phyloP scores from a whole-genome alignment of 2,797 vertebrate genomes.

The Thaleichthys pacificus region DNA sequence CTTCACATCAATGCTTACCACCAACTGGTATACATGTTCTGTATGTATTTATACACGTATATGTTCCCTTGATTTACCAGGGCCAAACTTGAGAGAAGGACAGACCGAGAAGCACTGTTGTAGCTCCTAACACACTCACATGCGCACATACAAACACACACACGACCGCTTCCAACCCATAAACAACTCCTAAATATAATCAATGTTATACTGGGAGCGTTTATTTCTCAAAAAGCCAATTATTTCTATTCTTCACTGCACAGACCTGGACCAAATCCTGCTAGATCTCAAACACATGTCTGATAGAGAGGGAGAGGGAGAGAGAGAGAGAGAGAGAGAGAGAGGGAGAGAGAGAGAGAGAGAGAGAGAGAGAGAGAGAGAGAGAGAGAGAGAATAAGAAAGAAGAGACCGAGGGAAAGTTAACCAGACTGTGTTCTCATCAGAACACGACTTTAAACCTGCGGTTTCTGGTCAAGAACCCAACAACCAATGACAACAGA shows the following conservation, averaged over 20 bases:
- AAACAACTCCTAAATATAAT: constrained; percentile 46
- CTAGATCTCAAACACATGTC: constrained; percentile 57
- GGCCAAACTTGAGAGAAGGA: too few relatives aligned
- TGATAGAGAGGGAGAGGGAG: constrained; percentile 3
- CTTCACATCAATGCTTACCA: background rate
- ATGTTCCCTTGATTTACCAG: too few relatives aligned
- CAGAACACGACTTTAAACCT: background rate
- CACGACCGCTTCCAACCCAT: constrained; percentile 30
- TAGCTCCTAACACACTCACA: constrained; percentile 30
- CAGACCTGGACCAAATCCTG: constrained; percentile 48
- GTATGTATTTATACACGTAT: background rate
- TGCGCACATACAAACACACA: background rate
- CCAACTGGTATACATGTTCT: too few relatives aligned
- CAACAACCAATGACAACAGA: background rate
- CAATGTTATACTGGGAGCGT: constrained; percentile 29
- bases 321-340: background rate
- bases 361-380: background rate
- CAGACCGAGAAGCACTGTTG: too few relatives aligned
- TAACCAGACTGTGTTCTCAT: background rate
- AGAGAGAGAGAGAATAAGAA: background rate
- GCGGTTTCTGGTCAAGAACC: background rate
- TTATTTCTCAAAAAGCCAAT: constrained; percentile 28
- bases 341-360: constrained; percentile 1
- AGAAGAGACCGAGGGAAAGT: constrained; percentile 3
- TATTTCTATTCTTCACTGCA: constrained; percentile 47